Base-by-base conservation (phyloP, 2,888 invertebrate species). In the Caenorhabditis sulstoni region DNA sequence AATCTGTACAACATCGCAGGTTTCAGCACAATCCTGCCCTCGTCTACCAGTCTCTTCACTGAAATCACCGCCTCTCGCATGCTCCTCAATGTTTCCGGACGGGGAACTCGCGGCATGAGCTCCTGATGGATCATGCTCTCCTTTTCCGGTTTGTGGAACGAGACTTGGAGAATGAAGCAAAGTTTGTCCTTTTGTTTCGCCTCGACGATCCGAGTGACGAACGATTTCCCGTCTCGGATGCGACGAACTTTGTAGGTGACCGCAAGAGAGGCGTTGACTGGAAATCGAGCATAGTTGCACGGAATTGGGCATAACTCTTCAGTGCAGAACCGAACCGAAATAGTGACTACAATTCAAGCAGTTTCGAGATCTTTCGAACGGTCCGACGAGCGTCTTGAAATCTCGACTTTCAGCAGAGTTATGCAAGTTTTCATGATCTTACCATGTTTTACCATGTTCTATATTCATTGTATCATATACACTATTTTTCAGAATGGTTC, bases 221-320 rank as follows among this genome's bases (percentile, higher is more conserved):
- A 85, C 18, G 84, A 83, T n/a, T 85, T 84, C 0, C 92, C 92
- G 85, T 91, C 91, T 14, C 91, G 83, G 0, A 90, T 87, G n/a
- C 90, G 85, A 18, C 90, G 90, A 39, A 92, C 91, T 55, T 89
- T 87, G 81, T 91, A 92, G 49, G 91, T 81, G 5, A 91, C 88
- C 8, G 91, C 91, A 12, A 83, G 83, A n/a, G 87, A 47, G 5
- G 84, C 75, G 57, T 82, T 80, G 4, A 85, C 88, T 88, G 57
- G 45, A 81, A 79, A 50, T 1, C 14, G 7, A n/a, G n/a, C n/a
- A n/a, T n/a, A n/a, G n/a, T n/a, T n/a, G n/a, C n/a, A n/a, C n/a
- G n/a, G n/a, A n/a, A n/a, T n/a, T n/a, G n/a, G n/a, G n/a, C n/a
- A n/a, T n/a, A n/a, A n/a, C n/a, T n/a, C n/a, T n/a, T n/a, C n/a